Percentiles rank a stretch among this genome's conserved stretches.
Evolutionary conservation across 1,140 invertebrate genomes (phyloP).

Genomic region (Micrasema minimum): DNA sequence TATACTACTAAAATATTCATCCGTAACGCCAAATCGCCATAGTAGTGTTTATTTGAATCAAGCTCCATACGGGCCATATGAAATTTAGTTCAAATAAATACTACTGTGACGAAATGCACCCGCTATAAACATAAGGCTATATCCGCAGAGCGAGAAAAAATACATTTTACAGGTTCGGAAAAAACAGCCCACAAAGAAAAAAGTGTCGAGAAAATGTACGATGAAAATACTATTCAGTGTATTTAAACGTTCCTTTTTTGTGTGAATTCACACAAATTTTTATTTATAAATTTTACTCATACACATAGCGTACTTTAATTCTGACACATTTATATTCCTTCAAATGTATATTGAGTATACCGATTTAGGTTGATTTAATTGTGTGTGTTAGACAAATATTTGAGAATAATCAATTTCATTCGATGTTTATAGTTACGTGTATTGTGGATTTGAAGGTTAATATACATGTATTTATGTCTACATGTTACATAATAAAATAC

Average conservation of each 20-base stretch:
- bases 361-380: neutral
- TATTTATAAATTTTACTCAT: no score
- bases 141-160: conserved; percentile 9
- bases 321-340: neutral
- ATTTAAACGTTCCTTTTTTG: no score
- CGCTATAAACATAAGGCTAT: conserved; percentile 36
- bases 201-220: no score
- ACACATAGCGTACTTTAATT: neutral
- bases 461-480: no score
- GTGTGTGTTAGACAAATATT: conserved; percentile 3
- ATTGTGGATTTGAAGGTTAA: conserved; percentile 10
- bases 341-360: neutral
- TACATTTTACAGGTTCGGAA: neutral
- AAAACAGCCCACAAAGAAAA: neutral
- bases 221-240: no score
- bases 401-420: conserved; percentile 5
- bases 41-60: no score
- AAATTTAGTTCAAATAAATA: no score
- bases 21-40: conserved; percentile 25
- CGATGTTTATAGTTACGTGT: neutral
- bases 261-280: no score
- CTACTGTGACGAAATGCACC: no score
- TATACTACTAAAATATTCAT: conserved; percentile 41
- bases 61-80: no score
- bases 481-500: no score